Evolutionary conservation across 1,140 invertebrate species (phyloP).

Genomic region (Bombyx mandarina): DNA sequence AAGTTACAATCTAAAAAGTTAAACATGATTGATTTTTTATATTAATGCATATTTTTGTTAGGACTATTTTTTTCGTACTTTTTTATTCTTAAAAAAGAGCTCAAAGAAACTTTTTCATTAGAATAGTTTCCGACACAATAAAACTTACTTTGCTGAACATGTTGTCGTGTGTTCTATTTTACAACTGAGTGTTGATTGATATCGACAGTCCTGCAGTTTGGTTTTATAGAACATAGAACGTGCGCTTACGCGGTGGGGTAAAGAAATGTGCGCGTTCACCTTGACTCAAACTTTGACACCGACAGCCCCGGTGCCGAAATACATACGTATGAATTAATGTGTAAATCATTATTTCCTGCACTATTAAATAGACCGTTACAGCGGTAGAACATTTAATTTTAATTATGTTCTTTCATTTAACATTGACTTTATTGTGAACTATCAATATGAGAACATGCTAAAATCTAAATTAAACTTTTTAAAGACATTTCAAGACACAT

Average conservation of each 20-base stretch:
- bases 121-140: not conserved
- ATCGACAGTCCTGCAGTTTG: not conserved
- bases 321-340: no score
- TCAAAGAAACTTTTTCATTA: not conserved
- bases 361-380: no score
- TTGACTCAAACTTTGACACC: constrained; percentile 16
- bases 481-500: no score
- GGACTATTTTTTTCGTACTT: not conserved
- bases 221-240: constrained; percentile 5
- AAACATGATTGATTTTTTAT: constrained; percentile 2
- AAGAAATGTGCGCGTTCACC: constrained; percentile 11
- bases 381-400: no score
- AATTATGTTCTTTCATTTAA: no score
- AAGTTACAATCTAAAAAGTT: constrained; percentile 34
- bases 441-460: no score
- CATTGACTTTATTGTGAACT: no score
- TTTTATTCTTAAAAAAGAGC: not conserved
- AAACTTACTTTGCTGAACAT: constrained; percentile 9
- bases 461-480: no score
- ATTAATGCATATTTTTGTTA: not conserved
- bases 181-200: constrained; percentile 14
- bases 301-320: no score
- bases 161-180: constrained; percentile 2
- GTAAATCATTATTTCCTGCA: no score
- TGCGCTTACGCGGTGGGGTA: constrained; percentile 12